phyloP scores from a whole-genome alignment of 2,888 invertebrate species.

The Erebia epiphron region DNA sequence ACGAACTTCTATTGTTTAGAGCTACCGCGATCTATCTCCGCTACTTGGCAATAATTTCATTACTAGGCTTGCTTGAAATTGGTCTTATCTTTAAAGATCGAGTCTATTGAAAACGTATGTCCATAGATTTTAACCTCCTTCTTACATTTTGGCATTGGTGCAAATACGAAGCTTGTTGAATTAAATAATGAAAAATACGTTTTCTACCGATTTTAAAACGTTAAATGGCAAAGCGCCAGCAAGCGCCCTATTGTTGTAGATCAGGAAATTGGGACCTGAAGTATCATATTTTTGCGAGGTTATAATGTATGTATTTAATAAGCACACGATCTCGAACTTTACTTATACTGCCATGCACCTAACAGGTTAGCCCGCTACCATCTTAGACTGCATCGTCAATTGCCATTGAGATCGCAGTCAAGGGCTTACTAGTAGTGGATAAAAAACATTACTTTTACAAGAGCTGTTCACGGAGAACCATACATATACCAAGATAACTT shows the following conservation, averaged over 20 bases:
- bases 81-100: background rate
- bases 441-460: too few species aligned
- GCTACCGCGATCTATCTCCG: background rate
- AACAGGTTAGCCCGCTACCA: too few species aligned
- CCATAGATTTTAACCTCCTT: background rate
- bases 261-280: conserved; percentile 19
- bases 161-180: conserved; percentile 75
- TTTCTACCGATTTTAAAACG: conserved; percentile 70
- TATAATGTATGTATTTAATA: background rate
- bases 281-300: conserved; percentile 12
- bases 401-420: too few species aligned
- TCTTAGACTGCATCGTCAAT: too few species aligned
- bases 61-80: background rate
- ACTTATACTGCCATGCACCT: too few species aligned
- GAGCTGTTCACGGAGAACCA: too few species aligned
- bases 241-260: conserved; percentile 18
- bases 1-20: background rate
- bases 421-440: too few species aligned
- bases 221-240: conserved; percentile 67
- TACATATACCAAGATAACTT: too few species aligned
- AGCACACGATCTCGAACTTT: background rate
- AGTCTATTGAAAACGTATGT: background rate
- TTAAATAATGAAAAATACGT: conserved; percentile 75
- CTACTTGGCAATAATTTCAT: background rate
- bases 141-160: conserved; percentile 69